A percentile compares a stretch with the other conserved stretches of the same genome.
Conservation (phyloP, 2,797 vertebrate genomes). For the Pangasius krempfi region DNA sequence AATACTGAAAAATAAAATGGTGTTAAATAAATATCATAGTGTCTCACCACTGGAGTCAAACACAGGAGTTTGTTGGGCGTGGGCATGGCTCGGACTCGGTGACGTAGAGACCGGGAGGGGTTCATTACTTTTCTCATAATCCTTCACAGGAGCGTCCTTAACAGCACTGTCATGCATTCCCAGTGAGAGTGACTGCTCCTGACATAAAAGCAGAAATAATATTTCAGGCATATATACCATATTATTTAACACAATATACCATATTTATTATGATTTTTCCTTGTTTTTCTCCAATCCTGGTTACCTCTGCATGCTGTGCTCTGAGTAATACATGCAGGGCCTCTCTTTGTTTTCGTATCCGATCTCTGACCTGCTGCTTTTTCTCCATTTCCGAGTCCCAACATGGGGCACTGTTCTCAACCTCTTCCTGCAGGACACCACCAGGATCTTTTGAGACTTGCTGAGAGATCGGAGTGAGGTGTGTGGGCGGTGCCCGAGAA, state of each 20-base stretch:
- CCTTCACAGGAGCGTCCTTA: constrained; percentile 67
- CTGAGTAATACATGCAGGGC: constrained; percentile 72
- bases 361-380: constrained; percentile 65
- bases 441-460: neutral
- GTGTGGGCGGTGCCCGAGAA: neutral
- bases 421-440: neutral
- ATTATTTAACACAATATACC: neutral
- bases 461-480: neutral
- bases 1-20: neutral
- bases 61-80: neutral
- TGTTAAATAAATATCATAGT: neutral
- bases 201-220: neutral
- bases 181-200: constrained; percentile 21
- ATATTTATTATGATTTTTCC: neutral
- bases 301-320: constrained; percentile 68
- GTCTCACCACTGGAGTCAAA: constrained; percentile 23
- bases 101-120: constrained; percentile 54
- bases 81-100: constrained; percentile 19
- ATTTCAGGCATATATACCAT: neutral
- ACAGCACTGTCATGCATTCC: constrained; percentile 53
- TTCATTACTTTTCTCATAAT: constrained; percentile 53
- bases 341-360: constrained; percentile 76
- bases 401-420: neutral
- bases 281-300: neutral
- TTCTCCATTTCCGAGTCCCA: neutral